These are phyloP conservation scores for Halcyon smyrnensis DNA, from an alignment of 2,797 vertebrate species.

Conservation along the genomic window DNA sequence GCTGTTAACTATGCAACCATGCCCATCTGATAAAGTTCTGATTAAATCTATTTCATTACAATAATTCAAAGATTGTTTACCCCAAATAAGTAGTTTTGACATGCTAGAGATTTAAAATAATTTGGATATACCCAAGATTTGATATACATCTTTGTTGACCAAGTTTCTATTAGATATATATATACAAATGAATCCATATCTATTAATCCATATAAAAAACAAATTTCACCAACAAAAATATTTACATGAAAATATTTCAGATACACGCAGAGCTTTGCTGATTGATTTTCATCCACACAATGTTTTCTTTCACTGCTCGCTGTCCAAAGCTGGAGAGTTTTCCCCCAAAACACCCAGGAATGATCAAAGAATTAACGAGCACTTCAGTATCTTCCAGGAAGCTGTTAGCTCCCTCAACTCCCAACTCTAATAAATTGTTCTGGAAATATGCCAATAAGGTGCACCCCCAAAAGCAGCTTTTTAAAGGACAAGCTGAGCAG, in stretches of 20 bases:
- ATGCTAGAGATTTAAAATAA: neutral
- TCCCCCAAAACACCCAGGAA: neutral
- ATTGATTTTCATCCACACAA: neutral
- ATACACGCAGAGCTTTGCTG: neutral
- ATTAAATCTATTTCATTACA: neutral
- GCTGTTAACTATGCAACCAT: neutral
- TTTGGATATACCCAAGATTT: neutral
- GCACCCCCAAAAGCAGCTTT: neutral
- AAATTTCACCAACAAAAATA: neutral
- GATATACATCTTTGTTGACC: neutral
- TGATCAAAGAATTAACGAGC: fast-evolving
- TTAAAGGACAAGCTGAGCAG: neutral
- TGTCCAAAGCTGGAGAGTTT: neutral
- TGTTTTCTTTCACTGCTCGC: neutral
- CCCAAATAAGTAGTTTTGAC: neutral
- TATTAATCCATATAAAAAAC: neutral
- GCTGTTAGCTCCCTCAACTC: neutral
- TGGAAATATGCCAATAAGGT: neutral
- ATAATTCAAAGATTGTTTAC: neutral
- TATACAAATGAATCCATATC: fast-evolving
- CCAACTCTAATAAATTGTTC: neutral
- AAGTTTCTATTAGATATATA: neutral
- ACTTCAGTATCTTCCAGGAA: neutral
- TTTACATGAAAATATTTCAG: fast-evolving
- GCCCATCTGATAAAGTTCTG: constrained; percentile 19